Evolutionary conservation across 2,888 invertebrate genomes (phyloP), one percentile per base, ranked within the genome.

Genomic region (Magallana nippona): DNA sequence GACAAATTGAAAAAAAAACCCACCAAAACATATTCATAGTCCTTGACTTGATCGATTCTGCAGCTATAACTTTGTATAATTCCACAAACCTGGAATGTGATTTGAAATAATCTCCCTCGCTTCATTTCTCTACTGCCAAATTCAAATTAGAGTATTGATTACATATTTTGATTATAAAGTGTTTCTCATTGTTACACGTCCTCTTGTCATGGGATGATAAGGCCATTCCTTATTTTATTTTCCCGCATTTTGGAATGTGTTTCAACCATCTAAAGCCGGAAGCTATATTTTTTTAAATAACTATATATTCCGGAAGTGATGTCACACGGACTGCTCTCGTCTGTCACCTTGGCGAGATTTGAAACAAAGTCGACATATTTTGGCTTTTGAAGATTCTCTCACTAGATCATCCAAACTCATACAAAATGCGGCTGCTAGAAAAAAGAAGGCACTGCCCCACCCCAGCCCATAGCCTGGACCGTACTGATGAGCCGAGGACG

Each of bases 381-480:
- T 90, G 79, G 91, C 88, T 79, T 91, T 89, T 27, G 91, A 88
- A 44, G 91, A 91, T 87, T 92, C 91, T 15, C 92, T 88, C 62
- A 93, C 92, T 56, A 93, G 85, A 82, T 93, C 93, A 86, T 93
- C 93, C 63, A 93, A 83, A 84, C 91, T 92, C 93, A 93, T 93
- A 86, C 93, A 93, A 19, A 93, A 87, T 22, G 93, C 90, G 17
- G 93, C 91, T 77, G 90, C 90, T 63, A 92, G 89, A 87, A 93
- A 94, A 89, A 93, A 92, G 83, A 92, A 90, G 62, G 93, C 90
- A 55, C 93, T 92, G 32, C 91, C 93, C 93, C 94, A 94, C n/a
- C 93, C 94, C 11, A 94, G 90, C 56, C 91, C 92, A 87, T 93
- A 94, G 17, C 93, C 94, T 81, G 91, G 90, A 11, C 94, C 94